Evolutionary conservation across 64 coral and sea anemone genomes (phyloP), one percentile per base, ranked within the genome.

Genomic region (Stylophora pistillata): DNA sequence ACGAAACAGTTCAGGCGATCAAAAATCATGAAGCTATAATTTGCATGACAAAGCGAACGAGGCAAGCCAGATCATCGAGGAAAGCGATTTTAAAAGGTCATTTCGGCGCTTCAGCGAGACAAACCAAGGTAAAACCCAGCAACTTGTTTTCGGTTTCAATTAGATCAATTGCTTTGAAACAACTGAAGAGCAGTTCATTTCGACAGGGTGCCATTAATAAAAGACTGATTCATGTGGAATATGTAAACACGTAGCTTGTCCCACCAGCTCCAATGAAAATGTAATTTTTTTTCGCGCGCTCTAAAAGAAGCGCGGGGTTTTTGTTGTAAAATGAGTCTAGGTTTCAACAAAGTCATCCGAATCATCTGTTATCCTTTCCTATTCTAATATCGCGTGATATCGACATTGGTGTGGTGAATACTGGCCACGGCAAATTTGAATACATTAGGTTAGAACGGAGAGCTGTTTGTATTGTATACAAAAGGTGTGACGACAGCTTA

Each of bases 401-500:
- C 64, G 7, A 68, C 64, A 83, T 83, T 83, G 21, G 34, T 63
- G 78, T 37, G 80, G 80, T 83, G 52, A 68, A 33, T 69, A 83
- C 80, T 69, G 32, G 80, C 68, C 80, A 68, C 68, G 80, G 64
- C 64, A 83, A 83, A 21, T 83, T 64, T 62, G 80, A 83, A 83
- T 83, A 83, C 80, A 83, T 83, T 83, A 83, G 23, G 32, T 47
- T n/a, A 83, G 80, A 68, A 83, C 80, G 80, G 52, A 83, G n/a
- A 16, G 16, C 31, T 83, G 80, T 69, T 69, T 83, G 80, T 83
- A 83, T 83, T 83, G 80, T 83, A 83, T 83, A 83, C 80, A 83
- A 83, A 83, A 83, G 80, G 60, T 69, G 80, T 83, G 80, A 83
- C 80, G 80, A 62, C 32, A 83, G 80, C 60, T 83, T 69, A 26